A percentile compares a stretch with the other conserved stretches of the same genome.
phyloP scores from a whole-genome alignment of 2,888 invertebrate species.

The Pomacea canaliculata region DNA sequence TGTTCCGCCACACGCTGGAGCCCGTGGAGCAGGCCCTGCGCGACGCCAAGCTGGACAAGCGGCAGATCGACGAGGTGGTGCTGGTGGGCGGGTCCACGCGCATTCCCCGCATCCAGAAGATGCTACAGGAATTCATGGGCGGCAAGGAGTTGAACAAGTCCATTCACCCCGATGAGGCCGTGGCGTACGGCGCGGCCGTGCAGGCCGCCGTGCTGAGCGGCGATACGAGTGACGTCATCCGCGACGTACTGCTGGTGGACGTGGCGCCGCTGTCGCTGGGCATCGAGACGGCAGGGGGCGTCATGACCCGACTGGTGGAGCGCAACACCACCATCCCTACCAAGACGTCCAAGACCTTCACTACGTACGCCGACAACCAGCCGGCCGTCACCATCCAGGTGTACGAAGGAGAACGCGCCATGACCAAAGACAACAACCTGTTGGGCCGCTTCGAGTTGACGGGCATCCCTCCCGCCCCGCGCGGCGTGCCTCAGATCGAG shows the following conservation, averaged over 20 bases:
- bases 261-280: slow-evolving; percentile 67
- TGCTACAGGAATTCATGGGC: slow-evolving; percentile 24
- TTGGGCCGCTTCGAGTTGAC: slow-evolving; percentile 58
- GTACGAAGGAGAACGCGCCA: slow-evolving; percentile 92
- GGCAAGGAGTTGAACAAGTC: slow-evolving; percentile 82
- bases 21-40: slow-evolving; percentile 92
- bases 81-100: slow-evolving; percentile 90
- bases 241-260: slow-evolving; percentile 87
- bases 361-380: slow-evolving; percentile 92
- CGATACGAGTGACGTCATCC: slow-evolving; percentile 76
- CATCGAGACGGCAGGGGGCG: slow-evolving; percentile 73
- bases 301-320: slow-evolving; percentile 51
- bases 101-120: slow-evolving; percentile 95
- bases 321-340: slow-evolving; percentile 66
- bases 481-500: slow-evolving; percentile 61
- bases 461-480: slow-evolving; percentile 62
- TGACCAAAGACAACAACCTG: slow-evolving; percentile 92
- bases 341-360: slow-evolving; percentile 75
- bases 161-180: slow-evolving; percentile 97
- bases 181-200: slow-evolving; percentile 77
- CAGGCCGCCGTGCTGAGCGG: slow-evolving; percentile 78
- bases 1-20: slow-evolving; percentile 89
- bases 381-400: slow-evolving; percentile 72
- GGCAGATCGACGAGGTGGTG: slow-evolving; percentile 81
- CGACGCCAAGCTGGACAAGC: slow-evolving; percentile 91